A percentile compares a stretch with the other conserved stretches of the same genome.
phyloP scores from a whole-genome alignment of 2,888 invertebrate species.

The Campopleginae sp. region DNA sequence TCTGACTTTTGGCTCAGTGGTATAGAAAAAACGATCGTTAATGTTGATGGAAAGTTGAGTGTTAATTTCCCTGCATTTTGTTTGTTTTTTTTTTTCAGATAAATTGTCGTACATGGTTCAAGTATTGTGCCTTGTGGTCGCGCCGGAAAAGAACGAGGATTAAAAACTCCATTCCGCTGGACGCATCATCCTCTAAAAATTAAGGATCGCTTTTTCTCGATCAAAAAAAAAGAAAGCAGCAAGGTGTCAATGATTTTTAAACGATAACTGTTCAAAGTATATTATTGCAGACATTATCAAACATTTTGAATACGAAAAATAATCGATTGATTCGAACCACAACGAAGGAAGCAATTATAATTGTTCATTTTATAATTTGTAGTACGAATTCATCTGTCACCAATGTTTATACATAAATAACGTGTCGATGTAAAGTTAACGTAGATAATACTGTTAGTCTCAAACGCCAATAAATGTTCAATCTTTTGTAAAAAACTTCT shows the following conservation, averaged over 20 bases:
- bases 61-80: not conserved
- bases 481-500: slow-evolving; percentile 41
- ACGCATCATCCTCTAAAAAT: not conserved
- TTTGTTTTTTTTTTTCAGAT: slow-evolving; percentile 85
- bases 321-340: slow-evolving; percentile 45
- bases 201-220: not conserved
- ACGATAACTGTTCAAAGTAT: slow-evolving; percentile 24
- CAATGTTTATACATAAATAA: slow-evolving; percentile 48
- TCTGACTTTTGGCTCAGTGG: not conserved
- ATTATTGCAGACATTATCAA: slow-evolving; percentile 51
- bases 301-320: slow-evolving; percentile 23
- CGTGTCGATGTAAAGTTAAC: slow-evolving; percentile 40
- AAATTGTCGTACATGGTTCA: slow-evolving; percentile 88
- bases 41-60: not conserved
- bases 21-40: no score
- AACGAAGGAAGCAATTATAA: slow-evolving; percentile 18
- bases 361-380: slow-evolving; percentile 18
- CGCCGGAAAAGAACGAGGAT: slow-evolving; percentile 84
- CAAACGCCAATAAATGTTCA: slow-evolving; percentile 49
- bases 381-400: slow-evolving; percentile 7
- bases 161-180: slow-evolving; percentile 33
- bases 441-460: slow-evolving; percentile 63
- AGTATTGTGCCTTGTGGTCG: slow-evolving; percentile 89
- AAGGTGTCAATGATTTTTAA: not conserved
- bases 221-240: not conserved